phyloP scores from a whole-genome alignment of 1,140 invertebrate genomes.

The Euwallacea similis region DNA sequence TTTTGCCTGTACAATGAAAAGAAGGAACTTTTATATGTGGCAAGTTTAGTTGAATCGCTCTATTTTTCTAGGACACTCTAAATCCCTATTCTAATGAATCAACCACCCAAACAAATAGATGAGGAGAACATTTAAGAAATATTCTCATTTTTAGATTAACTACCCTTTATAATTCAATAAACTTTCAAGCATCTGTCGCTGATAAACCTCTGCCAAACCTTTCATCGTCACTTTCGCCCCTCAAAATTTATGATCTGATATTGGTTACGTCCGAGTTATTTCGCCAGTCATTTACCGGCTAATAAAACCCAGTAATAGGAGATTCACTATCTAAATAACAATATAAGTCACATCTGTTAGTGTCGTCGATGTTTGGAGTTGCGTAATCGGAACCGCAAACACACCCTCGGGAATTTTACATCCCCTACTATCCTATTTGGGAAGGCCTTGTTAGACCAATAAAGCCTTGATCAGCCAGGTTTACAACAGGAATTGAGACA shows the following conservation, averaged over 20 bases:
- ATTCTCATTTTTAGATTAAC: too few species aligned
- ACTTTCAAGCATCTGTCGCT: conserved; percentile 7
- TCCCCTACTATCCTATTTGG: too few species aligned
- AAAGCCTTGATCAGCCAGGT: too few species aligned
- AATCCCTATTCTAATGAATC: too few species aligned
- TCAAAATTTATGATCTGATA: conserved; percentile 22
- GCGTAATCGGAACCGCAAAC: conserved; percentile 34
- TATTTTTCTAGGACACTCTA: too few species aligned
- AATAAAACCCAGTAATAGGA: conserved; percentile 35
- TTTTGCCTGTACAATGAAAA: too few species aligned
- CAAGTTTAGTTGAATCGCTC: too few species aligned
- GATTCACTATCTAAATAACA: conserved; percentile 33
- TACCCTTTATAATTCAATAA: not conserved
- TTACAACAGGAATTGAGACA: too few species aligned
- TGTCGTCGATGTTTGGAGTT: conserved; percentile 16
- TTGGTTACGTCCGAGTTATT: conserved; percentile 8
- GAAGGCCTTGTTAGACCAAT: too few species aligned
- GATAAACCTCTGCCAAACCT: not conserved
- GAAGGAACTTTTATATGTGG: too few species aligned
- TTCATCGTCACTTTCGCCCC: conserved; percentile 13
- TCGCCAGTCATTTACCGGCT: conserved; percentile 31
- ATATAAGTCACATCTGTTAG: conserved; percentile 38
- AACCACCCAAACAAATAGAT: too few species aligned
- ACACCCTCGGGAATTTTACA: conserved; percentile 22
- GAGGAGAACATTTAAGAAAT: too few species aligned